Percentiles rank a stretch among this genome's conserved stretches.
Evolutionary conservation across 2,797 vertebrate species (phyloP).

Genomic region (Chloroceryle inda): DNA sequence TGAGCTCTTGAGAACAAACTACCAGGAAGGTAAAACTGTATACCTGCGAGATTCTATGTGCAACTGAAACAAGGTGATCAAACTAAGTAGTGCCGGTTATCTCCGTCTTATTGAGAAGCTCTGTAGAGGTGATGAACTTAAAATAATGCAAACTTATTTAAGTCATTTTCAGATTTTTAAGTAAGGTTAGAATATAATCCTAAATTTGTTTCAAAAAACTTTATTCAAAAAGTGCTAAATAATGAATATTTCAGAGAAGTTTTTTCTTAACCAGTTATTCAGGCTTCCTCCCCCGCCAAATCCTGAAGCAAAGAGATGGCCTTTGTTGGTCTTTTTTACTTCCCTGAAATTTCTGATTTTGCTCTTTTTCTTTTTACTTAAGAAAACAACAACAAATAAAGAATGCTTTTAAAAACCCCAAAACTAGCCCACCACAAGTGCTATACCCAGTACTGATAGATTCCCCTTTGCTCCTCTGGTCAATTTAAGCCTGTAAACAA

Average conservation of each 20-base stretch:
- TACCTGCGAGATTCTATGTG: neutral
- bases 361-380: neutral
- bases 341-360: neutral
- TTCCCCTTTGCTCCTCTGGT: neutral
- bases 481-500: neutral
- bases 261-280: neutral
- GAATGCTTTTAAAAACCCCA: neutral
- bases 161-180: neutral
- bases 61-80: neutral
- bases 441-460: neutral
- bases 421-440: neutral
- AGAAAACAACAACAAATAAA: neutral
- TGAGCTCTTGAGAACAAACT: neutral
- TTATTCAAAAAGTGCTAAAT: neutral
- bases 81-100: neutral
- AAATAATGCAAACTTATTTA: neutral
- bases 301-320: neutral
- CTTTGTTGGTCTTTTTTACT: neutral
- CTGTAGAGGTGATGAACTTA: neutral
- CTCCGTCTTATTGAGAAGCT: neutral
- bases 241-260: neutral
- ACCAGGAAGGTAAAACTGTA: neutral
- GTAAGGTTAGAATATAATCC: neutral
- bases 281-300: neutral
- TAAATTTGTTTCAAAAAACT: neutral